phyloP scores from a whole-genome alignment of 2,113 vertebrate species.

The Nannospalax galili region DNA sequence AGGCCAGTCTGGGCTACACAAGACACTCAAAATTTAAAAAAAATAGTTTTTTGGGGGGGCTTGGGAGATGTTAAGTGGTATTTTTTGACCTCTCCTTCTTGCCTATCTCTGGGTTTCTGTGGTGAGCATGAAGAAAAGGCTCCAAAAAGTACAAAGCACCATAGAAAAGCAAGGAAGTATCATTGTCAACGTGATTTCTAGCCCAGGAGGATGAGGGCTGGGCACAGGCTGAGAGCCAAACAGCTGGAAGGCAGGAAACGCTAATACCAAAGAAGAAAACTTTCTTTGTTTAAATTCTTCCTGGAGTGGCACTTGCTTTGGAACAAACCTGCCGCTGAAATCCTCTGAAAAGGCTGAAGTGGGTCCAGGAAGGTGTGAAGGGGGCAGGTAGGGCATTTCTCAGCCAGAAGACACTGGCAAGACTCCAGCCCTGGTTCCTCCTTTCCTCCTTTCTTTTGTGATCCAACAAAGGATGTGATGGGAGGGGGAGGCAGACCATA shows the following conservation, averaged over 20 bases:
- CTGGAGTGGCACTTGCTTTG: constrained; percentile 59
- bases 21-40: no score
- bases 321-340: constrained; percentile 46
- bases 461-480: constrained; percentile 18
- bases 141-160: constrained; percentile 59
- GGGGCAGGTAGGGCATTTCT: constrained; percentile 30
- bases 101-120: not conserved
- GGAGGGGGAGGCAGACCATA: not conserved
- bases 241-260: constrained; percentile 61
- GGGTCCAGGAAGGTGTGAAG: constrained; percentile 49
- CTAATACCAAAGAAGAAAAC: constrained; percentile 70
- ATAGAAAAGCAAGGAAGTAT: constrained; percentile 49
- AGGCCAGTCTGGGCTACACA: not conserved
- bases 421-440: constrained; percentile 4
- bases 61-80: constrained; percentile 4
- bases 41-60: not conserved
- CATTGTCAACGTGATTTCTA: constrained; percentile 56
- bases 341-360: constrained; percentile 45
- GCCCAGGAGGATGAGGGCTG: constrained; percentile 52
- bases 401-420: constrained; percentile 26
- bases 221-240: constrained; percentile 54
- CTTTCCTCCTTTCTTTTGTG: constrained; percentile 36
- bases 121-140: constrained; percentile 7
- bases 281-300: constrained; percentile 68
- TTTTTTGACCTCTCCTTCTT: not conserved